Conservation (phyloP, 2,888 invertebrate genomes). For the Anthrax anthrax region DNA sequence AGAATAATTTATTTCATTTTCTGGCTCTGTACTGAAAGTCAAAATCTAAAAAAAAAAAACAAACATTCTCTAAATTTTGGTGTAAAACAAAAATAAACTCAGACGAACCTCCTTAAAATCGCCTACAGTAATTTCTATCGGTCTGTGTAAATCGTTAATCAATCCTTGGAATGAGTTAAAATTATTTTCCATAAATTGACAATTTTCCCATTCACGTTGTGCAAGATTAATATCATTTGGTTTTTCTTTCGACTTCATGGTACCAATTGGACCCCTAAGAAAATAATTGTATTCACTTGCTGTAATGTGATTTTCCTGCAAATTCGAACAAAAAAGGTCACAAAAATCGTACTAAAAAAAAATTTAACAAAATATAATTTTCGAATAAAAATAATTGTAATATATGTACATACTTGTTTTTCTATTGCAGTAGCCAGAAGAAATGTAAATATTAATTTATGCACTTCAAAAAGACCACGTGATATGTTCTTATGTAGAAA, state of each 20-base stretch:
- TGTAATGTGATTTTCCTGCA: conserved; percentile 39
- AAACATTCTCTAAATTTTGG: background rate
- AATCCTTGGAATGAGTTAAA: conserved; percentile 43
- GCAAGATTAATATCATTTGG: conserved; percentile 41
- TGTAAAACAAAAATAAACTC: conserved; percentile 1
- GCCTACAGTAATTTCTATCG: conserved; percentile 45
- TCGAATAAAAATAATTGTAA: background rate
- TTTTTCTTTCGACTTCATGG: conserved; percentile 41
- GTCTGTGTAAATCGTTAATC: conserved; percentile 38
- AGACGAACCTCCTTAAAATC: conserved; percentile 35
- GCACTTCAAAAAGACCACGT: conserved; percentile 77
- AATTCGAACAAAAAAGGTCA: background rate
- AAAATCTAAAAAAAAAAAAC: conserved; percentile 37
- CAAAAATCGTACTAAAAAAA: background rate
- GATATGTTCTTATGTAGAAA: conserved; percentile 78
- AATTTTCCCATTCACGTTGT: conserved; percentile 54
- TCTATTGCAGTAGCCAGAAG: conserved; percentile 65
- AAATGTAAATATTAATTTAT: conserved; percentile 80
- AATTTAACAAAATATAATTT: too few relatives aligned
- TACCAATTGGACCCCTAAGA: conserved; percentile 55
- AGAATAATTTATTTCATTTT: too few relatives aligned
- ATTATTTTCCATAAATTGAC: conserved; percentile 45
- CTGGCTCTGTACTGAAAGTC: conserved; percentile 36
- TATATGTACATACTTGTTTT: conserved; percentile 32
- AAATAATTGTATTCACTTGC: conserved; percentile 62